A percentile compares a stretch with the other conserved stretches of the same genome.
phyloP scores from a whole-genome alignment of 2,797 vertebrate genomes.

The Cirrhinus mrigala region DNA sequence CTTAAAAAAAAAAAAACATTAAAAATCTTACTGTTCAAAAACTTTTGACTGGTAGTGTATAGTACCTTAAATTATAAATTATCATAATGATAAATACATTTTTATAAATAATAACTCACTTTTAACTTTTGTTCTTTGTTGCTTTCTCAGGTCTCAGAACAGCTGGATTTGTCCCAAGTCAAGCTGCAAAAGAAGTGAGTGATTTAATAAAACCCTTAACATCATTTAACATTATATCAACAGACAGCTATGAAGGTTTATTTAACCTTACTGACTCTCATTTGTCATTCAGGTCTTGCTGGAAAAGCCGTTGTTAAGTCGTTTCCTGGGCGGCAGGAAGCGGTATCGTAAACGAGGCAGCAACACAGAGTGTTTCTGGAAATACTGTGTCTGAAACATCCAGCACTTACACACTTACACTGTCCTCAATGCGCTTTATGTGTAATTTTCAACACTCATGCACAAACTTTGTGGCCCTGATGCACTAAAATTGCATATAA shows the following conservation, averaged over 20 bases:
- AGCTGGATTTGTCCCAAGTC: conserved; percentile 45
- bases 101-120: neutral
- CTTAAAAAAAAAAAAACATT: too few species aligned
- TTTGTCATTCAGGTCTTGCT: conserved; percentile 51
- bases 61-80: too few species aligned
- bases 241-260: neutral
- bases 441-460: neutral
- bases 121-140: neutral
- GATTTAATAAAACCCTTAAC: neutral
- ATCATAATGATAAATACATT: too few species aligned
- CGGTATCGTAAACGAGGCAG: conserved; percentile 62
- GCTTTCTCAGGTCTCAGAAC: conserved; percentile 56
- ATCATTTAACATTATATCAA: neutral
- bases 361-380: conserved; percentile 69
- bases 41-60: too few species aligned
- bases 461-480: conserved; percentile 18
- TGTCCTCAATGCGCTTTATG: neutral
- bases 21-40: too few species aligned
- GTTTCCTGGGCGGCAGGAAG: conserved; percentile 59
- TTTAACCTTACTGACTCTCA: neutral
- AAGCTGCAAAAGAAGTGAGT: conserved; percentile 62
- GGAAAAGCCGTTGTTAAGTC: conserved; percentile 54
- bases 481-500: conserved; percentile 23
- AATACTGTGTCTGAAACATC: conserved; percentile 66
- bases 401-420: neutral